Base-by-base conservation (phyloP, 2,113 vertebrate genomes). In the Myotis yumanensis region DNA sequence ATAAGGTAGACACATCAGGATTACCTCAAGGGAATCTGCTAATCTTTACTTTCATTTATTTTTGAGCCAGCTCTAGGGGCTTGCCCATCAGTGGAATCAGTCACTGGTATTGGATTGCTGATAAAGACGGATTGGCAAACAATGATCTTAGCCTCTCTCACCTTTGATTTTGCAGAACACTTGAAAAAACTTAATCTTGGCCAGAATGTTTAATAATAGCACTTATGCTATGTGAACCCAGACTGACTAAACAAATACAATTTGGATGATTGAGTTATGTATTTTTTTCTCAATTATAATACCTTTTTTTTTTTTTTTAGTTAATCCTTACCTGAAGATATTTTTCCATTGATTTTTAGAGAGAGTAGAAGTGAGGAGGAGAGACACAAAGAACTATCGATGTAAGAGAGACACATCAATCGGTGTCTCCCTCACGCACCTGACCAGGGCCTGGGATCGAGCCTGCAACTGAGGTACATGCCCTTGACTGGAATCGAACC, bases 11-110 rank as follows among this genome's bases (percentile, higher is more conserved):
- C 87, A 32, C 71, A 52, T 88, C 95, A 87, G 66, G 57, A 54
- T 71, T 85, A 69, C 86, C 81, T 93, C 80, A 76, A 48, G 69
- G 51, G 71, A 82, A 77, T 92, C 51, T 95, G 43, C 89, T 95
- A 89, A 95, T 93, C 80, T 80, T 89, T 89, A 66, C 84, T 96
- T 95, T 96, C 30, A 66, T 94, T 93, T 83, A 46, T 85, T 96
- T 59, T 77, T 91, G 86, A 96, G 66, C 72, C 73, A 66, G 48
- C 43, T 96, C 35, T 93, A 46, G 20, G 59, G 71, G 71, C 40
- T 96, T 92, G 59, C 81, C 66, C 54, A 10, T 93, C 15, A 37
- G 28, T 62, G 54, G 18, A 51, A 52, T 81, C 84, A 80, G 75
- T 94, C 32, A 46, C 54, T 94, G 18, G 57, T 69, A 91, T 83